Conservation (phyloP, 2,113 vertebrate genomes). For the Odontophorus gujanensis region DNA sequence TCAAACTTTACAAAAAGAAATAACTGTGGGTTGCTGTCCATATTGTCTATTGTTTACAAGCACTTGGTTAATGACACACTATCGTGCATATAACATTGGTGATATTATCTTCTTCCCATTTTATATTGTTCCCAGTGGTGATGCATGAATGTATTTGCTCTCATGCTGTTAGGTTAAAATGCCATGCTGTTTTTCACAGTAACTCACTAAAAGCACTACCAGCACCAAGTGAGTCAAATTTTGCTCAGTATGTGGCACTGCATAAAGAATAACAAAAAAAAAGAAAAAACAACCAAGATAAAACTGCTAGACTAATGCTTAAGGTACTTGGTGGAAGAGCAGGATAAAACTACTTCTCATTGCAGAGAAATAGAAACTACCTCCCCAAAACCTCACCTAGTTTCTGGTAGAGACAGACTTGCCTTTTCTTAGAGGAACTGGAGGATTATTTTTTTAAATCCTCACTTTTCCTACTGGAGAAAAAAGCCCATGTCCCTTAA, state of each 20-base stretch:
- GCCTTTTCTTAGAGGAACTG: neutral
- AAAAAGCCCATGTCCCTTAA: neutral
- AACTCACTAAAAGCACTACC: slow-evolving; percentile 48
- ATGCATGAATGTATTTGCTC: neutral
- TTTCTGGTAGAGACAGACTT: neutral
- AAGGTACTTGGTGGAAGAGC: neutral
- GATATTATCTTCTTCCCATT: slow-evolving; percentile 19
- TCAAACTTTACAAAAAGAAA: neutral
- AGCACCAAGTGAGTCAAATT: neutral
- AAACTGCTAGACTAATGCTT: slow-evolving; percentile 20
- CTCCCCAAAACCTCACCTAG: neutral
- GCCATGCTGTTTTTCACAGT: slow-evolving; percentile 31
- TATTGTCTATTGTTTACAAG: slow-evolving; percentile 34
- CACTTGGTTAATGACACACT: neutral
- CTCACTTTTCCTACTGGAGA: neutral
- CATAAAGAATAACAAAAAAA: slow-evolving; percentile 33
- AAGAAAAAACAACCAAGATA: too few species aligned
- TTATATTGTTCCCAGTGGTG: slow-evolving; percentile 31
- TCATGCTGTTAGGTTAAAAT: slow-evolving; percentile 57
- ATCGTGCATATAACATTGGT: neutral
- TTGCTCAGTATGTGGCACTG: slow-evolving; percentile 35
- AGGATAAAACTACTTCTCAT: neutral
- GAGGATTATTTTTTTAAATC: neutral
- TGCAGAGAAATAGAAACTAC: neutral
- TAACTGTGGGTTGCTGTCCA: neutral